These are phyloP conservation scores for Stenolophus ochropezus DNA, from an alignment of 2,888 invertebrate genomes.

Conservation along the genomic window DNA sequence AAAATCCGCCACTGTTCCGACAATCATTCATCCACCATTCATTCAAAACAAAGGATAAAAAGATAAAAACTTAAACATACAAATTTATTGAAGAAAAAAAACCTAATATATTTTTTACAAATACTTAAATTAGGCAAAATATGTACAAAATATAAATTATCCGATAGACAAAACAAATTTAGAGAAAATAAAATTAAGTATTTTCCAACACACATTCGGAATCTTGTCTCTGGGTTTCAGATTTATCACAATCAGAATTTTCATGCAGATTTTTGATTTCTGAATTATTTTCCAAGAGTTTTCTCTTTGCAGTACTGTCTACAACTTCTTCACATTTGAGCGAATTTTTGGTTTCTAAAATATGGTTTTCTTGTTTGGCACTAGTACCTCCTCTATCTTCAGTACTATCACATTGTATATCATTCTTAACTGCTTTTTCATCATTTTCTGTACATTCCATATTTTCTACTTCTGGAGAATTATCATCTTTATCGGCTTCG, in stretches of 20 bases:
- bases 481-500: too few relatives aligned
- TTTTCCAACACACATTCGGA: slow-evolving; percentile 36
- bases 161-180: slow-evolving; percentile 19
- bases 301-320: slow-evolving; percentile 18
- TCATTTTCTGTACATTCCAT: neutral
- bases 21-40: neutral
- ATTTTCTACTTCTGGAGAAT: neutral
- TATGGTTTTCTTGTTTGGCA: slow-evolving; percentile 17
- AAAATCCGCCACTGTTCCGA: too few relatives aligned
- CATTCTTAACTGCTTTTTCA: neutral
- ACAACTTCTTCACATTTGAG: slow-evolving; percentile 18
- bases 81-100: slow-evolving; percentile 42
- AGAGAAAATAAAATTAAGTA: slow-evolving; percentile 47
- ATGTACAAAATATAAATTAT: slow-evolving; percentile 47
- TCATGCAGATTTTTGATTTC: slow-evolving; percentile 8
- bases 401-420: slow-evolving; percentile 18
- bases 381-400: slow-evolving; percentile 18
- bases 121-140: slow-evolving; percentile 32
- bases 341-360: slow-evolving; percentile 8
- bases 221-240: slow-evolving; percentile 2
- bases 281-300: neutral
- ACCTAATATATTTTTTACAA: slow-evolving; percentile 38
- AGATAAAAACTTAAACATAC: slow-evolving; percentile 27
- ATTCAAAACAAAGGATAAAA: too few relatives aligned
- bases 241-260: neutral